These are phyloP conservation scores for Diuraphis noxia DNA, from an alignment of 1,140 invertebrate species.

Conservation along the genomic window DNA sequence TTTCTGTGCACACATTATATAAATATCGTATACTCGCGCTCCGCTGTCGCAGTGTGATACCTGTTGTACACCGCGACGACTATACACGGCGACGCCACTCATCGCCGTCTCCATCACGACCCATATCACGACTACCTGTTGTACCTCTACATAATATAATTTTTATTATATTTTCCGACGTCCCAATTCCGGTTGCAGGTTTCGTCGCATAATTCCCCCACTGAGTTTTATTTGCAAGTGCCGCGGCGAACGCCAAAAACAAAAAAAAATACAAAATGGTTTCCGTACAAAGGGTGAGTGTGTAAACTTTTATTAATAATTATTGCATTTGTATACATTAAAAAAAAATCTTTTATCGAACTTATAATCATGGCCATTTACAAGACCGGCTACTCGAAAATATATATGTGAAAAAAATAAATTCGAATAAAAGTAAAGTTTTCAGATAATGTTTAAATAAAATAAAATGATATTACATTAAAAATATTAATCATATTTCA, in stretches of 20 bases:
- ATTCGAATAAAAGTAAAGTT: background rate
- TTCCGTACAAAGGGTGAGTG: constrained; percentile 28
- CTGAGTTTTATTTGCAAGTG: background rate
- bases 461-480: too few relatives aligned
- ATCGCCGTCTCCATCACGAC: background rate
- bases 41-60: background rate
- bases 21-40: background rate
- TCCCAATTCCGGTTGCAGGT: background rate
- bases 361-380: background rate
- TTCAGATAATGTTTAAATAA: background rate
- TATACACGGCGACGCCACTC: background rate
- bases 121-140: background rate
- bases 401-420: background rate
- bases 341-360: background rate
- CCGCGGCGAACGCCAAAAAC: background rate
- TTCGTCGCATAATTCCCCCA: background rate
- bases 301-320: background rate
- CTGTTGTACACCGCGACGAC: background rate
- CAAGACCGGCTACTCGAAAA: background rate
- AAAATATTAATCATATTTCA: too few relatives aligned
- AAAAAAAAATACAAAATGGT: constrained; percentile 4
- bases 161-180: background rate
- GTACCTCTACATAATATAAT: background rate
- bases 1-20: background rate
- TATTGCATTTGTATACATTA: background rate